phyloP scores from a whole-genome alignment of 2,797 vertebrate genomes.

The Protosalanx chinensis region DNA sequence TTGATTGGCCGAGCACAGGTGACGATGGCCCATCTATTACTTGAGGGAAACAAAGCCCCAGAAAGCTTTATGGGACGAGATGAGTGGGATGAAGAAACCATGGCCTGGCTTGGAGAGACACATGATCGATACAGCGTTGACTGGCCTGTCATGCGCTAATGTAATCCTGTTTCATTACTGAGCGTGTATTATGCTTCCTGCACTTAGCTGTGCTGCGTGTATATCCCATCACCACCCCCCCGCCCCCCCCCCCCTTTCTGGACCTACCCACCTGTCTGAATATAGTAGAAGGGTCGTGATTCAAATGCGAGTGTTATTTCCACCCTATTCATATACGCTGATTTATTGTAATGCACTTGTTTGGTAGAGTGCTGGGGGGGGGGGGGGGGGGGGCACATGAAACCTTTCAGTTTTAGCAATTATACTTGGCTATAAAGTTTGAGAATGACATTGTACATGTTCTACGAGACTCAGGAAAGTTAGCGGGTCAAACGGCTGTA shows the following conservation, averaged over 20 bases:
- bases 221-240: neutral
- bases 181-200: neutral
- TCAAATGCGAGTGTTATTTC: too few relatives aligned
- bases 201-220: neutral
- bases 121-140: constrained; percentile 21
- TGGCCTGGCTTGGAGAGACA: constrained; percentile 13
- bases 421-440: too few relatives aligned
- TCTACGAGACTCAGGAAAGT: too few relatives aligned
- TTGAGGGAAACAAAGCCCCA: constrained; percentile 17
- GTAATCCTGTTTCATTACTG: neutral
- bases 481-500: too few relatives aligned
- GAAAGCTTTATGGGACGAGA: constrained; percentile 22
- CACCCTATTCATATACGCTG: too few relatives aligned
- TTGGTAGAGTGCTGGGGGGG: too few relatives aligned
- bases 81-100: constrained; percentile 30
- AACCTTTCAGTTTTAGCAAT: too few relatives aligned
- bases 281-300: neutral
- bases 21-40: constrained; percentile 23
- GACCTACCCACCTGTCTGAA: neutral
- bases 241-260: too few relatives aligned
- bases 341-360: too few relatives aligned
- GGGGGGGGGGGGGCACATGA: too few relatives aligned
- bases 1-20: constrained; percentile 31
- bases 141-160: neutral
- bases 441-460: too few relatives aligned